phyloP scores from a whole-genome alignment of 2,888 invertebrate genomes.

The Hoplodrina ambigua region DNA sequence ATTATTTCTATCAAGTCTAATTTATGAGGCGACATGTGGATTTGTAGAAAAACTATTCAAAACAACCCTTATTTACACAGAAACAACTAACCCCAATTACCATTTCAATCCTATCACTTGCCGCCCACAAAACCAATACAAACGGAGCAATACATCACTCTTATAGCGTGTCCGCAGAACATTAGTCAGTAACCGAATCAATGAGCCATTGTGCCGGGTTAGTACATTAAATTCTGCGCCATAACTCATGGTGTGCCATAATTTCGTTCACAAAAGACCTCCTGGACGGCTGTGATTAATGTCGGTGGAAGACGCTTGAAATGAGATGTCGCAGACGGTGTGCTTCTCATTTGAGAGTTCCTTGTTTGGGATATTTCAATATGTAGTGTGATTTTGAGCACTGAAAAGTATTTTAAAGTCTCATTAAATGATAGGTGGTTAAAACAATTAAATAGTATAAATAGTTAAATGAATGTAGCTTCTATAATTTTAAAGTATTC shows the following conservation, averaged over 20 bases:
- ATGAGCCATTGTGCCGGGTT: conserved; percentile 75
- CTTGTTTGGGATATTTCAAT: neutral
- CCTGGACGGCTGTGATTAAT: conserved; percentile 81
- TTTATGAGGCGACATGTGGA: too few relatives aligned
- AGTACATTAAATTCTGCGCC: conserved; percentile 78
- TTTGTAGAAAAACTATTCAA: neutral
- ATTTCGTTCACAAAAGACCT: conserved; percentile 80
- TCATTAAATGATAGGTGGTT: too few relatives aligned
- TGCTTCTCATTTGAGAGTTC: conserved; percentile 9
- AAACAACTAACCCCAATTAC: conserved; percentile 34
- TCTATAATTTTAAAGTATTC: too few relatives aligned
- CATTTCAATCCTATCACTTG: conserved; percentile 25
- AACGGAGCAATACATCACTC: conserved; percentile 63
- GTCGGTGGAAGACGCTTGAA: conserved; percentile 72
- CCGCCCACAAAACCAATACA: conserved; percentile 44
- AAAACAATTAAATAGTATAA: too few relatives aligned
- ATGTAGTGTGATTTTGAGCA: neutral
- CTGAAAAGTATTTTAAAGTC: too few relatives aligned
- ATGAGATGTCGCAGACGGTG: conserved; percentile 64
- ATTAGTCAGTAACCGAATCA: conserved; percentile 80
- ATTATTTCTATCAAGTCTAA: too few relatives aligned
- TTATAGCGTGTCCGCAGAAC: conserved; percentile 70
- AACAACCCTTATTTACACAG: neutral
- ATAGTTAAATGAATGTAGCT: too few relatives aligned
- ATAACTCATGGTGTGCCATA: conserved; percentile 77